phyloP scores from a whole-genome alignment of 1,140 invertebrate species.

The Orchesella cincta region DNA sequence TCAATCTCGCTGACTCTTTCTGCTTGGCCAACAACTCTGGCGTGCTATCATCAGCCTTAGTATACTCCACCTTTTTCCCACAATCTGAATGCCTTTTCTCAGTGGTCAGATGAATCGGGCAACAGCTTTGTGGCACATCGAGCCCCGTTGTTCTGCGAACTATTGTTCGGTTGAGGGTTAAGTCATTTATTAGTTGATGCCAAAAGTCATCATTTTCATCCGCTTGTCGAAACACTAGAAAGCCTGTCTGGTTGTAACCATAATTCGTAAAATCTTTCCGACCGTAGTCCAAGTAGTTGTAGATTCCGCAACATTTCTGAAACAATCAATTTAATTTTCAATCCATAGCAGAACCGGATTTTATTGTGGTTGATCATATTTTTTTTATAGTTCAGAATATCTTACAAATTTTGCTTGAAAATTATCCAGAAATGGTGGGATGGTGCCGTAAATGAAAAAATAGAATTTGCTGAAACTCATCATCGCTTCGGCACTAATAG shows the following conservation, averaged over 20 bases:
- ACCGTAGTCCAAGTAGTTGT: constrained; percentile 3
- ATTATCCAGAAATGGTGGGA: not conserved
- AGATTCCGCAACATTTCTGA: constrained; percentile 2
- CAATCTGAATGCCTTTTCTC: not conserved
- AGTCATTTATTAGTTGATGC: not conserved
- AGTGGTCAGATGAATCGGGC: too few species aligned
- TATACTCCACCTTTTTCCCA: constrained; percentile 12
- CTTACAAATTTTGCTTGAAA: constrained; percentile 5
- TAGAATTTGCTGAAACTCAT: constrained; percentile 1
- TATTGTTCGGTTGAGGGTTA: not conserved
- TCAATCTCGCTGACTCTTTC: not conserved
- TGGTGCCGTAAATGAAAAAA: not conserved
- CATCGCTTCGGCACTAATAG: not conserved
- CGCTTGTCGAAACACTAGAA: not conserved
- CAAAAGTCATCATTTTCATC: not conserved
- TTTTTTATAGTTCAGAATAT: not conserved
- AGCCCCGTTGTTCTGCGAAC: not conserved
- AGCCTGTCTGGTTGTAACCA: not conserved
- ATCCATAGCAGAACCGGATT: not conserved
- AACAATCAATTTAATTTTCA: too few species aligned
- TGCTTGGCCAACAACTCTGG: not conserved
- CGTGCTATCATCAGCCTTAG: not conserved
- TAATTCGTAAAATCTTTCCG: not conserved
- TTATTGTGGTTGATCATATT: not conserved
- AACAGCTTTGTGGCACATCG: constrained; percentile 7